These are phyloP conservation scores for Altica lythri DNA, from an alignment of 2,888 invertebrate genomes.

Conservation along the genomic window DNA sequence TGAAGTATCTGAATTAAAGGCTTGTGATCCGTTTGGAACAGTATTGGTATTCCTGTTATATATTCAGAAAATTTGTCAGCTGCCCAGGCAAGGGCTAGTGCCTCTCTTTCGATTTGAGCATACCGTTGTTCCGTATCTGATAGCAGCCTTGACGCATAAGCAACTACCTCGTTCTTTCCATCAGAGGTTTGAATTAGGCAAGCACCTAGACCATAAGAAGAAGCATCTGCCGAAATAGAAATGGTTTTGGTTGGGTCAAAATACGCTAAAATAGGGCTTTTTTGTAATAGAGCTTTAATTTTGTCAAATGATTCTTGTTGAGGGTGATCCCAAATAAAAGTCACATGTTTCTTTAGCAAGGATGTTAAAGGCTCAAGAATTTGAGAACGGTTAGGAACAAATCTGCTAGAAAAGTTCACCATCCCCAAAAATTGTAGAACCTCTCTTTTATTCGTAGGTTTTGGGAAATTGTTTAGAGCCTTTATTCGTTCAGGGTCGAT, in stretches of 20 bases:
- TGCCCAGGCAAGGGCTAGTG: too few species aligned
- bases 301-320: constrained; percentile 17
- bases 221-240: constrained; percentile 17
- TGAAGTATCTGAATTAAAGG: too few species aligned
- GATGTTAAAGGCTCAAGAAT: constrained; percentile 8
- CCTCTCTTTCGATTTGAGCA: too few species aligned
- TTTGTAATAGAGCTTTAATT: constrained; percentile 17
- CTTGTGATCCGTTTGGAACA: too few species aligned
- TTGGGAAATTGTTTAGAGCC: too few species aligned
- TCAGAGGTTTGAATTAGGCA: too few species aligned
- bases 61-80: too few species aligned
- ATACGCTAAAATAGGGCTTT: constrained; percentile 17
- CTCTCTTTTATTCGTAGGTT: constrained; percentile 36
- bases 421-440: constrained; percentile 31
- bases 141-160: constrained; percentile 23
- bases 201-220: constrained; percentile 20
- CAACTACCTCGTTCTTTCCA: constrained; percentile 18
- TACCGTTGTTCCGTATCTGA: too few species aligned
- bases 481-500: constrained; percentile 32
- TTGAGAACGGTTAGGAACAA: constrained; percentile 4
- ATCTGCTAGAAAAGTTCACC: constrained; percentile 22
- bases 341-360: background rate
- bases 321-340: constrained; percentile 6
- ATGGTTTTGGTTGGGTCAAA: constrained; percentile 15
- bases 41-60: too few species aligned